Evolutionary conservation across 1,140 invertebrate genomes (phyloP).

Genomic region (Nautilus pompilius): DNA sequence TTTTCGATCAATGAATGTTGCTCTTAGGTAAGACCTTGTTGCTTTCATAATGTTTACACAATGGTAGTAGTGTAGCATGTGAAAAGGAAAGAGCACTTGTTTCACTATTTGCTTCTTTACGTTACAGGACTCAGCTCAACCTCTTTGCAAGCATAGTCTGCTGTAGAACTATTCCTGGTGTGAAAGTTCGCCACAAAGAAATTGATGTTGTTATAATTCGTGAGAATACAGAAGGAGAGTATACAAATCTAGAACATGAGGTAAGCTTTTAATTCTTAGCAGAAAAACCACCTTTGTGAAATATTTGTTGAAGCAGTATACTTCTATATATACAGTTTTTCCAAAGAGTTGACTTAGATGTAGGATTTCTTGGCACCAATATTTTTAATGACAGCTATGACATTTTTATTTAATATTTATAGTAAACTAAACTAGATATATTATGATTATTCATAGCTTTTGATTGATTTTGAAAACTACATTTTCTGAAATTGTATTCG

Average conservation of each 20-base stretch:
- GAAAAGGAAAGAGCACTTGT: background rate
- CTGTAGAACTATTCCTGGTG: constrained; percentile 87
- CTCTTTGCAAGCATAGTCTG: constrained; percentile 97
- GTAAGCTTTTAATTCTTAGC: constrained; percentile 16
- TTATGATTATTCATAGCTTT: no score
- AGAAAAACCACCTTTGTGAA: background rate
- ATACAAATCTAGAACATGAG: constrained; percentile 96
- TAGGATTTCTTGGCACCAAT: no score
- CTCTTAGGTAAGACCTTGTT: constrained; percentile 30
- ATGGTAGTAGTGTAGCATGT: background rate
- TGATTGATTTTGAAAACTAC: no score
- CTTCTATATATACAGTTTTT: no score
- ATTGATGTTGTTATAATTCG: constrained; percentile 96
- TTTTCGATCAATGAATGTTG: constrained; percentile 45
- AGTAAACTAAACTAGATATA: no score
- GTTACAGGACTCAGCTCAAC: constrained; percentile 73
- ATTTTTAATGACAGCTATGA: no score
- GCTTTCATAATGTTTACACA: background rate
- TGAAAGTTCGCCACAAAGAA: constrained; percentile 82
- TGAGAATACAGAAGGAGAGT: constrained; percentile 98
- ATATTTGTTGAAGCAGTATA: background rate
- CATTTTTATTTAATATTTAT: no score
- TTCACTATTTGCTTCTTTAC: background rate
- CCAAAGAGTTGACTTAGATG: no score
- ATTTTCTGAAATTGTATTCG: no score